Conservation (phyloP, 1,140 invertebrate genomes). For the Arctopsyche grandis region DNA sequence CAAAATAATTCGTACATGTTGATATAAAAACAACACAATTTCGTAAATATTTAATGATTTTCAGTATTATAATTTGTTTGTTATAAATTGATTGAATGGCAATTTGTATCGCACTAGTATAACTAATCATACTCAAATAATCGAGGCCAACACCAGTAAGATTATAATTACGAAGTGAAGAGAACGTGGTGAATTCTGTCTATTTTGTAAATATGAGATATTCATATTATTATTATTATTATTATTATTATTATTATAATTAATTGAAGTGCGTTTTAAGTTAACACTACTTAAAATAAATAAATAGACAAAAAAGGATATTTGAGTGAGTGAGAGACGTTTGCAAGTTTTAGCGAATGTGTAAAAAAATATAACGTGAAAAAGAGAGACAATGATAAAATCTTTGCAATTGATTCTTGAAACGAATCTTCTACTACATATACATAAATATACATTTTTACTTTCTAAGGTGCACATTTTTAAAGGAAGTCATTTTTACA, state of each 20-base stretch:
- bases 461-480: constrained; percentile 49
- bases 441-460: constrained; percentile 19
- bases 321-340: neutral
- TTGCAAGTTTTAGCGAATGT: constrained; percentile 2
- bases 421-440: constrained; percentile 20
- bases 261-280: constrained; percentile 19
- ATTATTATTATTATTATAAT: neutral
- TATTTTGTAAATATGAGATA: constrained; percentile 27
- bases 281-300: constrained; percentile 25
- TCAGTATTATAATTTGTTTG: no score
- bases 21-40: no score
- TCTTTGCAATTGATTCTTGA: constrained; percentile 32
- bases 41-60: no score
- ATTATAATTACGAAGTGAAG: neutral
- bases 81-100: no score
- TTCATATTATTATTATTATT: constrained; percentile 16
- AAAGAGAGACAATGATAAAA: constrained; percentile 14
- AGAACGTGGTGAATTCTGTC: constrained; percentile 5
- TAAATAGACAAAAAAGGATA: neutral
- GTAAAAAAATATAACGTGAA: neutral
- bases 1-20: constrained; percentile 7
- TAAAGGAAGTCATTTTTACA: constrained; percentile 30
- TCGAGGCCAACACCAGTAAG: neutral
- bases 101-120: no score
- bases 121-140: neutral